Evolutionary conservation across 1,140 invertebrate genomes (phyloP), one percentile per base, ranked within the genome.

Genomic region (Chironomus striatipennis): DNA sequence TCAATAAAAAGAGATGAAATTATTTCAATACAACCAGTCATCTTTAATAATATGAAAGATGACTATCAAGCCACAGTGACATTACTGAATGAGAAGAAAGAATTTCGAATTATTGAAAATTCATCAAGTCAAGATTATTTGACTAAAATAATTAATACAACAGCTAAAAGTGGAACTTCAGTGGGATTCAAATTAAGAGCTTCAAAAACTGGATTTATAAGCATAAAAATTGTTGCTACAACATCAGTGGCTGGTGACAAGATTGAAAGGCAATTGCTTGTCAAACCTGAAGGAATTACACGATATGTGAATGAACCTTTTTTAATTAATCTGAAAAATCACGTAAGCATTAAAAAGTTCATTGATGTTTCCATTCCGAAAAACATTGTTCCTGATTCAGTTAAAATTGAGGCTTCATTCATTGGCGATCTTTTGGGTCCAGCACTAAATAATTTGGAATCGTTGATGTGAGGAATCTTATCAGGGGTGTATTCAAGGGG

Each of bases 171-270:
- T 74, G 90, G 88, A 17, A 82, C 84, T 5, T 86, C 88, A 10
- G 87, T 92, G 0, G 88, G 88, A 0, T 94, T 94, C 79, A 87
- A 93, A 82, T 90, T 94, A 57, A 88, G 87, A 74, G 89, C 92
- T 0, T 86, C 84, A 76, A 86, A 87, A 77, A 78, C 92, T 15
- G 92, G 92, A 24, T 83, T 86, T 34, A 87, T 92, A 34, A 86
- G 86, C 43, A 85, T 94, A 9, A 90, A 90, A 83, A 87, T 92
- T 7, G 87, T 86, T n/a, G 92, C 91, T 12, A 87, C 83, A n/a
- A 86, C 86, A 75, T 79, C 83, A 34, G 76, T 86, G 75, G 90
- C 88, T 75, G 90, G 89, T 64, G 93, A 94, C 81, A 85, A 87
- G 43, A 81, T 91, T 3, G 84, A 88, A 73, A 86, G 87, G 75